Evolutionary conservation across 1,140 invertebrate species (phyloP).

Genomic region (Calliopsis andreniformis): DNA sequence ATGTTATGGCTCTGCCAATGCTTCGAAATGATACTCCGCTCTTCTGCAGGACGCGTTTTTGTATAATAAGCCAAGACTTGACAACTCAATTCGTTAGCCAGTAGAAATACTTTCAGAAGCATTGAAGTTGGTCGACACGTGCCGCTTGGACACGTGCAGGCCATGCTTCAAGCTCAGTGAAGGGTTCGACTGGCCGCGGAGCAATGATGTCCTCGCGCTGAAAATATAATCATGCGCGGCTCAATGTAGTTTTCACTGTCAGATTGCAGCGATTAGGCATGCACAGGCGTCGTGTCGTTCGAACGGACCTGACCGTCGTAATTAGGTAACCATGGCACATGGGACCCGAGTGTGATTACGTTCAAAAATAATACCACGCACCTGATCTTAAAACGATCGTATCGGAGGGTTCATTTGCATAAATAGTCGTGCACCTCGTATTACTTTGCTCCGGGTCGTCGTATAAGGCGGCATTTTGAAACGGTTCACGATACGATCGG

Average conservation of each 20-base stretch:
- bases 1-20: no score
- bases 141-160: conserved; percentile 68
- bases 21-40: background rate
- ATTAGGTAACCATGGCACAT: conserved; percentile 44
- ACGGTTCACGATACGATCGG: conserved; percentile 24
- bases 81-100: background rate
- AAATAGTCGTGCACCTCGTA: conserved; percentile 34
- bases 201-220: conserved; percentile 36
- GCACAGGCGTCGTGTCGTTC: background rate
- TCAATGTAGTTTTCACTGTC: conserved; percentile 43
- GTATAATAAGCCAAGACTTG: conserved; percentile 8
- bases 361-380: conserved; percentile 20
- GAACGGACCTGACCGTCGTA: conserved; percentile 19
- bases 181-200: conserved; percentile 65
- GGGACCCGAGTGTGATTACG: conserved; percentile 24
- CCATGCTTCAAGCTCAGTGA: conserved; percentile 67
- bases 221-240: conserved; percentile 26
- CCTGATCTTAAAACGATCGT: conserved; percentile 37
- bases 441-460: conserved; percentile 43
- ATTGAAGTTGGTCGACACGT: conserved; percentile 50
- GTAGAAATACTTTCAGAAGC: conserved; percentile 28
- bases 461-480: conserved; percentile 39
- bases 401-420: conserved; percentile 35
- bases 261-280: conserved; percentile 2
- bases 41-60: background rate